A percentile compares a stretch with the other conserved stretches of the same genome.
phyloP scores from a whole-genome alignment of 2,888 invertebrate genomes.

The Cephalotes varians region DNA sequence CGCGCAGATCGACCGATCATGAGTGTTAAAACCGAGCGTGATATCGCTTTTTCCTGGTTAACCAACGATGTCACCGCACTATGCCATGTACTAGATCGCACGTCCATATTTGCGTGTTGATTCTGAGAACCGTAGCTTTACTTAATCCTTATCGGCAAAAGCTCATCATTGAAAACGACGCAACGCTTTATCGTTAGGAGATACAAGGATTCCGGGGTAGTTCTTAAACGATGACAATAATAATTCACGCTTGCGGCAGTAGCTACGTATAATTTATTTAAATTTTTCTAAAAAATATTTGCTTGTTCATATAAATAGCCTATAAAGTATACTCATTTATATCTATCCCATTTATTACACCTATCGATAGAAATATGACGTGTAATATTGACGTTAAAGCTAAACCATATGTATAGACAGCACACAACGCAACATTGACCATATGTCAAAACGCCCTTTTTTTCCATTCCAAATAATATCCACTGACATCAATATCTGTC shows the following conservation, averaged over 20 bases:
- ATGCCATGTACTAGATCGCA: constrained; percentile 69
- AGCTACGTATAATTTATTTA: neutral
- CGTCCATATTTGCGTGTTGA: constrained; percentile 28
- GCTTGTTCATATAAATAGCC: neutral
- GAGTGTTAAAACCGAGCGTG: constrained; percentile 76
- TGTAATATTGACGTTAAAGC: constrained; percentile 11
- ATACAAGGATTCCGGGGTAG: neutral
- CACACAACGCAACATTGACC: constrained; percentile 5
- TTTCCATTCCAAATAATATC: constrained; percentile 7
- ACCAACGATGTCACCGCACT: constrained; percentile 67
- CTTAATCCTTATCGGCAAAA: neutral
- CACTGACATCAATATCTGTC: constrained; percentile 21
- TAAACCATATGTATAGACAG: constrained; percentile 16
- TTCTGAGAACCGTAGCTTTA: constrained; percentile 2
- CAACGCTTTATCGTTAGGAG: neutral
- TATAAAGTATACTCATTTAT: neutral
- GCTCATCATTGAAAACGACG: constrained; percentile 1
- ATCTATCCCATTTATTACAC: neutral
- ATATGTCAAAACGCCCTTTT: neutral
- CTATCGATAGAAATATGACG: neutral
- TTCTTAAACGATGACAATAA: neutral
- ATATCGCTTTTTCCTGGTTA: constrained; percentile 73
- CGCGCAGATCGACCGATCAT: constrained; percentile 61
- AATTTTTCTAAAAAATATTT: neutral
- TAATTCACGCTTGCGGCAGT: neutral